Evolutionary conservation across 2,888 invertebrate genomes (phyloP).

Genomic region (Aspidiotus destructor): DNA sequence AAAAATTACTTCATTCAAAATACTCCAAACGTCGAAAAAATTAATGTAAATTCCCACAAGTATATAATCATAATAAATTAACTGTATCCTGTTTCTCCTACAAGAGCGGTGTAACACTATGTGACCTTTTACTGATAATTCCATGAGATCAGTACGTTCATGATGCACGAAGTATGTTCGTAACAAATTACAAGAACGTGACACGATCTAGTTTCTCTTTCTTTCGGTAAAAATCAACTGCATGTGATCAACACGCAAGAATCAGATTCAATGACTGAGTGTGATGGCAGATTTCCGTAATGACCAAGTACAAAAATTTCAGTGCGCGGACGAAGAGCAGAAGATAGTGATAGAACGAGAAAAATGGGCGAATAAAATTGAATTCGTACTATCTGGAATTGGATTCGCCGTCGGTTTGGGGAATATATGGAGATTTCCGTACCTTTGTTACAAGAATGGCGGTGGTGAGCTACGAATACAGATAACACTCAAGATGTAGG

Average conservation of each 20-base stretch:
- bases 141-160: no score
- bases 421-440: constrained; percentile 57
- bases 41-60: neutral
- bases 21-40: neutral
- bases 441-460: constrained; percentile 48
- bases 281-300: no score
- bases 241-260: no score
- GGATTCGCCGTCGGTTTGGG: constrained; percentile 55
- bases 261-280: no score
- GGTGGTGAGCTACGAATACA: constrained; percentile 40
- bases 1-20: neutral
- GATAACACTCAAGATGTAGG: no score
- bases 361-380: constrained; percentile 41
- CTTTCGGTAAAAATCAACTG: neutral
- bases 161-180: no score
- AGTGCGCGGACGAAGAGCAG: neutral
- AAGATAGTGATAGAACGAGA: constrained; percentile 30
- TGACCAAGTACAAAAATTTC: neutral
- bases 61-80: constrained; percentile 16
- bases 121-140: no score
- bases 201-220: neutral
- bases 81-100: constrained; percentile 24
- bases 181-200: neutral
- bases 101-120: no score
- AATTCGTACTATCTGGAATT: constrained; percentile 51